Evolutionary conservation across 2,888 invertebrate species (phyloP).

Genomic region (Mamestra brassicae): DNA sequence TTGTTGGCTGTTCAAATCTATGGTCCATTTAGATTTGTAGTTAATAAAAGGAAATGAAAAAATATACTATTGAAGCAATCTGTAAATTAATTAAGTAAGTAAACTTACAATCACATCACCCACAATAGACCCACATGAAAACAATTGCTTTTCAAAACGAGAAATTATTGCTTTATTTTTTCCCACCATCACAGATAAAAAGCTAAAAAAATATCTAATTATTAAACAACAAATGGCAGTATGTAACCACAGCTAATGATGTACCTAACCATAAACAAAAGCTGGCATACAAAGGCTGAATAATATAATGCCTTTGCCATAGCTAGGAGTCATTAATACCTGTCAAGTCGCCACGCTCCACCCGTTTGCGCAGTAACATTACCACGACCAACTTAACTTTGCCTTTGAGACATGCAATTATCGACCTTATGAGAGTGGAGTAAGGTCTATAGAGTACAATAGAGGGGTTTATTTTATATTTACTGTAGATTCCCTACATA

Average conservation of each 20-base stretch:
- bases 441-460: slow-evolving; percentile 22
- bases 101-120: not conserved
- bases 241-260: slow-evolving; percentile 43
- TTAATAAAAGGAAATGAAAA: not conserved
- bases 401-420: slow-evolving; percentile 40
- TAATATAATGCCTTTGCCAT: slow-evolving; percentile 55
- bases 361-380: slow-evolving; percentile 85
- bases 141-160: slow-evolving; percentile 17
- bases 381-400: slow-evolving; percentile 62
- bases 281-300: slow-evolving; percentile 52
- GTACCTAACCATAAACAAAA: slow-evolving; percentile 55
- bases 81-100: not conserved
- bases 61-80: not conserved
- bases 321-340: slow-evolving; percentile 84
- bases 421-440: slow-evolving; percentile 62
- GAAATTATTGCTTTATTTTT: slow-evolving; percentile 6
- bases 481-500: slow-evolving; percentile 57
- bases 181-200: slow-evolving; percentile 31
- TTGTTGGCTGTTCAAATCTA: no score
- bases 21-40: not conserved
- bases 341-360: slow-evolving; percentile 81
- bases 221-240: slow-evolving; percentile 52
- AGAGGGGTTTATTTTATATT: slow-evolving; percentile 48
- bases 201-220: slow-evolving; percentile 35
- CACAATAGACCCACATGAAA: slow-evolving; percentile 14